These are phyloP conservation scores for Brassicogethes aeneus DNA, from an alignment of 2,888 invertebrate genomes.

Conservation along the genomic window DNA sequence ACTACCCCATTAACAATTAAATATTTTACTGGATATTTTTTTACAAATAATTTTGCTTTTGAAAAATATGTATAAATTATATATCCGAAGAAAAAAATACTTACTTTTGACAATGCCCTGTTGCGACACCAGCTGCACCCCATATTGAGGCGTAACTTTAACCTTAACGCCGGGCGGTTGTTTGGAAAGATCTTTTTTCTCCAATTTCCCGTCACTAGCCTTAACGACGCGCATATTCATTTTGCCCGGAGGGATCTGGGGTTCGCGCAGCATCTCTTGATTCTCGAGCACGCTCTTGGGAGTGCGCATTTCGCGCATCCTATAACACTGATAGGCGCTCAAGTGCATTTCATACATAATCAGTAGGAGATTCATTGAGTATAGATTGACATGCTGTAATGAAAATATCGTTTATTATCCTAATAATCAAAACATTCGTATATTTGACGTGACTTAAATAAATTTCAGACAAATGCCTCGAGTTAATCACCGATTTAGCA, in stretches of 20 bases:
- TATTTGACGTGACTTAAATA: not conserved
- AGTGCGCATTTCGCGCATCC: conserved; percentile 66
- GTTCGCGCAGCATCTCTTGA: conserved; percentile 51
- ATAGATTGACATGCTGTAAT: conserved; percentile 58
- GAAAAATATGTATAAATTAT: no score
- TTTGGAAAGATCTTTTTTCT: conserved; percentile 14
- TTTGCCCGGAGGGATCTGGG: conserved; percentile 51
- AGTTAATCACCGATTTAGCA: conserved; percentile 20
- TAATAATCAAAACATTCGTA: conserved; percentile 9
- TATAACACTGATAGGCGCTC: conserved; percentile 78
- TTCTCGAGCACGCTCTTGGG: conserved; percentile 60
- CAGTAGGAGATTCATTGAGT: conserved; percentile 54
- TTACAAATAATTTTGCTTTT: not conserved
- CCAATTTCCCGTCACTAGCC: conserved; percentile 16
- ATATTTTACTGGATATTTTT: not conserved
- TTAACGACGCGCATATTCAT: conserved; percentile 28
- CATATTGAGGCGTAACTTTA: conserved; percentile 40
- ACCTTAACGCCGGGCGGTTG: conserved; percentile 26
- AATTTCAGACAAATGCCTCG: conserved; percentile 31
- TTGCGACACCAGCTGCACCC: conserved; percentile 47
- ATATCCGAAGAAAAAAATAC: no score
- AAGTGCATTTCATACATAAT: conserved; percentile 58
- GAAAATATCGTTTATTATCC: no score
- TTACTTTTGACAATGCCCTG: conserved; percentile 49
- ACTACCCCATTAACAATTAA: no score